These are phyloP conservation scores for Lasioglossum pauxillum DNA, from an alignment of 2,888 invertebrate genomes.

Conservation along the genomic window DNA sequence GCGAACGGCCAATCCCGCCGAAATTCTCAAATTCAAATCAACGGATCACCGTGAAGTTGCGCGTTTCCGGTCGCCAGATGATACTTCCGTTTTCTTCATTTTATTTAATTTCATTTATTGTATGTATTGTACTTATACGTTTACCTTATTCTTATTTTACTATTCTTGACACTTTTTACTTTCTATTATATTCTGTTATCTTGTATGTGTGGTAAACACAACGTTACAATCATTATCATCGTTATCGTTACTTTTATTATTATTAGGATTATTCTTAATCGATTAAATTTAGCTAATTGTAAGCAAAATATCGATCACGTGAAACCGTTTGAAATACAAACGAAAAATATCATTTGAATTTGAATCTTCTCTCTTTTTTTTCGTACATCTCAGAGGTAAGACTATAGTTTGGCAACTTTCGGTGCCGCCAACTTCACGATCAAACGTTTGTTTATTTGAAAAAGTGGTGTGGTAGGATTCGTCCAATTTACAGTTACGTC, in stretches of 20 bases:
- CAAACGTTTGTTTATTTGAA: slow-evolving; percentile 14
- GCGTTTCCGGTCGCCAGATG: background rate
- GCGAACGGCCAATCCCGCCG: slow-evolving; percentile 36
- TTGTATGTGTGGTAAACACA: background rate
- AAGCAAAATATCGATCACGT: background rate
- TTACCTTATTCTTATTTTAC: background rate
- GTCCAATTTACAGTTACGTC: slow-evolving; percentile 24
- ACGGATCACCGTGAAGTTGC: slow-evolving; percentile 5
- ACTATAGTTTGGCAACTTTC: background rate
- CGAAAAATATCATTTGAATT: background rate
- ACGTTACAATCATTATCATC: background rate
- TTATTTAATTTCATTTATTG: background rate
- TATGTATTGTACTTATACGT: slow-evolving; percentile 1
- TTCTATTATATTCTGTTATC: slow-evolving; percentile 9
- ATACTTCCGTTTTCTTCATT: background rate
- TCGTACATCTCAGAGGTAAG: background rate
- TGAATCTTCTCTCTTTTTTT: background rate
- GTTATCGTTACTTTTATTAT: background rate
- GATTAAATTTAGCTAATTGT: slow-evolving; percentile 10
- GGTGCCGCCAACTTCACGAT: slow-evolving; percentile 28
- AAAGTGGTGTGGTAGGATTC: slow-evolving; percentile 19
- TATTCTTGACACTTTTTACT: background rate
- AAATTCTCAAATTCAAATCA: slow-evolving; percentile 18
- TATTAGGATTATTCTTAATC: slow-evolving; percentile 2
- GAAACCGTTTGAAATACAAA: background rate